Conservation (phyloP, 1,140 invertebrate species). For the Drosophila mayri region DNA sequence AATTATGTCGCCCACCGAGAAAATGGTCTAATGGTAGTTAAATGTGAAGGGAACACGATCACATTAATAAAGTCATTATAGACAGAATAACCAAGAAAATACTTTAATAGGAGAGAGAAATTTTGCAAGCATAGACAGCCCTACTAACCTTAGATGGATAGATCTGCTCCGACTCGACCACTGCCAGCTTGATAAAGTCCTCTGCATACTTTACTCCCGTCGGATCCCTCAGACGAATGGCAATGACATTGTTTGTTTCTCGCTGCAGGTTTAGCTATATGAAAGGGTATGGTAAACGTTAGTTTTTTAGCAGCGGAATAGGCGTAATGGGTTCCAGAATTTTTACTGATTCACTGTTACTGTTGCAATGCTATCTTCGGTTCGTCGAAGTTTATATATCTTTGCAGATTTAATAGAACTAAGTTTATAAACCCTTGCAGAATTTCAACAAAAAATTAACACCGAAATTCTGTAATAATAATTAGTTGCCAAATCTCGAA, state of each 20-base stretch:
- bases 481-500: no score
- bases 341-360: no score
- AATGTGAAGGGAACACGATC: slow-evolving; percentile 5
- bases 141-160: slow-evolving; percentile 79
- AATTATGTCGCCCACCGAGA: slow-evolving; percentile 87
- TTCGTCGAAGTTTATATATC: no score
- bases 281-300: neutral
- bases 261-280: slow-evolving; percentile 73
- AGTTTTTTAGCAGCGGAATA: neutral
- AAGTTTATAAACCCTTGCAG: no score
- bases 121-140: neutral
- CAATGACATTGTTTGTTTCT: slow-evolving; percentile 79
- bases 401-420: no score
- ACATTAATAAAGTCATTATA: neutral
- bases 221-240: slow-evolving; percentile 75
- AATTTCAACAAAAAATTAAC: no score
- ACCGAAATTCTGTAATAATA: no score
- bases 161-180: slow-evolving; percentile 70
- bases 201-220: slow-evolving; percentile 82
- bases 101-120: no score
- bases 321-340: no score
- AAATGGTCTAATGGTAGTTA: slow-evolving; percentile 81
- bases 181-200: slow-evolving; percentile 79
- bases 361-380: no score
- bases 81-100: neutral